phyloP scores from a whole-genome alignment of 2,113 vertebrate species.

The Clarias gariepinus region DNA sequence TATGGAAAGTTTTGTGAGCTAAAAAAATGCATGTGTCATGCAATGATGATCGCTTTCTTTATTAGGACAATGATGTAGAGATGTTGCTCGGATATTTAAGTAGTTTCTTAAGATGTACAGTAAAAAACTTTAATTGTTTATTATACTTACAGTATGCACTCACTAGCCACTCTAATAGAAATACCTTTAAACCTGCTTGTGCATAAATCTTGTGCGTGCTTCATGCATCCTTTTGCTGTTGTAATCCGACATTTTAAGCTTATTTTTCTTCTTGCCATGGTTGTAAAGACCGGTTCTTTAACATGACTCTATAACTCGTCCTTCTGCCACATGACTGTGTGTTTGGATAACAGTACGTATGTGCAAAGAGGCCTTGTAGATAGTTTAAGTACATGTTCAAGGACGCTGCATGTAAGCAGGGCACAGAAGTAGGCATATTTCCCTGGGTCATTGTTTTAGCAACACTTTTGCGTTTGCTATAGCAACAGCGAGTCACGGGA shows the following conservation, averaged over 20 bases:
- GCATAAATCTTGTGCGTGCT: not conserved
- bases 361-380: not conserved
- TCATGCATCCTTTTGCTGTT: not conserved
- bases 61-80: not conserved
- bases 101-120: not conserved
- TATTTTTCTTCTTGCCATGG: not conserved
- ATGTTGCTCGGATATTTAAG: not conserved
- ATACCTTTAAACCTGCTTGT: not conserved
- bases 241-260: not conserved
- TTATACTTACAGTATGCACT: too few relatives aligned
- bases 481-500: conserved; percentile 18
- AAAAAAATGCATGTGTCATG: not conserved
- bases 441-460: not conserved
- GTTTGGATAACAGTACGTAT: not conserved
- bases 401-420: not conserved
- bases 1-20: not conserved
- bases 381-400: not conserved
- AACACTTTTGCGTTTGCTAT: not conserved
- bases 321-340: not conserved
- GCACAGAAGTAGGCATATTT: not conserved
- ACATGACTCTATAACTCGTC: not conserved
- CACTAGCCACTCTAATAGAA: not conserved
- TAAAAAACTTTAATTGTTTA: not conserved
- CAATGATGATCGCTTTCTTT: too few relatives aligned
- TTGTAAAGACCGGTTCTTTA: not conserved